Conservation (phyloP, 2,888 invertebrate species). For the Hydroisotoma schaefferi region DNA sequence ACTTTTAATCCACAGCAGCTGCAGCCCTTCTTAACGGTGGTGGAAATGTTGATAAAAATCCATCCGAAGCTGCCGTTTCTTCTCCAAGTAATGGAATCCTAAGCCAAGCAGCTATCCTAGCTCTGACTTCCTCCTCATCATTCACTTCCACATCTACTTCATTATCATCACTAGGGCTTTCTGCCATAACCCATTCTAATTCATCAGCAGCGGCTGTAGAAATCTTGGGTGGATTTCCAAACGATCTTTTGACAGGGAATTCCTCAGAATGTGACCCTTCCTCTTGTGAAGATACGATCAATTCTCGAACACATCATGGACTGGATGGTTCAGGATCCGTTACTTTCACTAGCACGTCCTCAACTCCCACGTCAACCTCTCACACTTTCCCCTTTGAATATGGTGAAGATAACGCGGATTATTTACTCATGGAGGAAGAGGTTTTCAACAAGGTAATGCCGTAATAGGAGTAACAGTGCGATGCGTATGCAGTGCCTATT, state of each 20-base stretch:
- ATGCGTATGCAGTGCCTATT: not conserved
- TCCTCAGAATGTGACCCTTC: no score
- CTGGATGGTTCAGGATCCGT: no score
- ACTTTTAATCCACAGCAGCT: no score
- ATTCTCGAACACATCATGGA: conserved; percentile 3
- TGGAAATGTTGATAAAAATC: conserved; percentile 3
- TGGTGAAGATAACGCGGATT: conserved; percentile 39
- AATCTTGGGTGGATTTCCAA: not conserved
- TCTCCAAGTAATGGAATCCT: not conserved
- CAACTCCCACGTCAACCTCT: conserved; percentile 6
- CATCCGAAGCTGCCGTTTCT: conserved; percentile 3
- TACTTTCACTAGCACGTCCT: conserved; percentile 10
- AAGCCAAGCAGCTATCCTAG: not conserved
- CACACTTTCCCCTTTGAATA: conserved; percentile 39
- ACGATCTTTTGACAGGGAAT: not conserved
- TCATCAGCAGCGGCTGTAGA: no score
- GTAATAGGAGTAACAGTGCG: not conserved
- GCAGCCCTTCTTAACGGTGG: conserved; percentile 1
- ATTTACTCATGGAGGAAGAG: conserved; percentile 44
- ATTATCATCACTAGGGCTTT: not conserved
- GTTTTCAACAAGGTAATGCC: conserved; percentile 42
- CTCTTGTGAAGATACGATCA: no score
- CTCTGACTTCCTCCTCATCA: not conserved
- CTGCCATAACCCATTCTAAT: not conserved
- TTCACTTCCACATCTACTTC: not conserved